These are phyloP conservation scores for Acheta domesticus DNA, from an alignment of 2,888 invertebrate species.

Conservation along the genomic window DNA sequence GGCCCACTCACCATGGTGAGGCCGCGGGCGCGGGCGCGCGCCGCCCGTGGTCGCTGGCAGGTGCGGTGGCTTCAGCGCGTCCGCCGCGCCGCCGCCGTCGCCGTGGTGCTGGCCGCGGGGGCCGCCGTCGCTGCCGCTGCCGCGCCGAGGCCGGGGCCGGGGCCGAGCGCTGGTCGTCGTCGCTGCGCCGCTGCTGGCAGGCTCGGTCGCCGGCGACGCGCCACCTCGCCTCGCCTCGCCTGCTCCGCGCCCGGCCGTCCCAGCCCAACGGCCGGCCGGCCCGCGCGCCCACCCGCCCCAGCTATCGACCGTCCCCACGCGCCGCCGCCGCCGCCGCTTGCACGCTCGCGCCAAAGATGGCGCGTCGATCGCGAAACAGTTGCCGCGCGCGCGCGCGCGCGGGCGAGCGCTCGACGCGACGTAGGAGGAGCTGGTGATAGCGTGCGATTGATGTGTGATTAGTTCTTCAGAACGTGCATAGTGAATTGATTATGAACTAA, in stretches of 20 bases:
- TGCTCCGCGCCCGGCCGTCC: neutral
- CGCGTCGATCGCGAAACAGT: constrained; percentile 4
- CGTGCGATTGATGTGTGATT: no score
- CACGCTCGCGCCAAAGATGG: neutral
- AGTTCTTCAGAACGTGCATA: no score
- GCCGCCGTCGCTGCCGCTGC: neutral
- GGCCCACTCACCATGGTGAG: neutral
- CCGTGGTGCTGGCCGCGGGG: neutral
- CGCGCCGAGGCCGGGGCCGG: neutral
- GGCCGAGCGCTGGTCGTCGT: neutral
- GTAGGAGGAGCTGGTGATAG: no score
- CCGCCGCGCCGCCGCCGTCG: neutral
- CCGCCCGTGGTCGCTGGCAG: neutral
- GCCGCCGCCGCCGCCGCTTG: neutral
- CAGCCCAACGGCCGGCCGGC: neutral
- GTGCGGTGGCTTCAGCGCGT: neutral
- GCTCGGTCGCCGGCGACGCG: neutral
- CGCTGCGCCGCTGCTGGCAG: neutral
- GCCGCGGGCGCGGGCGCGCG: neutral
- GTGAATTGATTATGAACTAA: no score
- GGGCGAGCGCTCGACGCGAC: no score
- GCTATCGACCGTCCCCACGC: neutral
- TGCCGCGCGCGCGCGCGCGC: neutral
- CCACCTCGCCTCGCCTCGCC: neutral
- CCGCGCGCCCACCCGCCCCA: neutral